Percentiles rank a stretch among this genome's conserved stretches.
These are phyloP conservation scores for Bos indicus DNA, from an alignment of 2,113 vertebrate genomes.

Conservation along the genomic window DNA sequence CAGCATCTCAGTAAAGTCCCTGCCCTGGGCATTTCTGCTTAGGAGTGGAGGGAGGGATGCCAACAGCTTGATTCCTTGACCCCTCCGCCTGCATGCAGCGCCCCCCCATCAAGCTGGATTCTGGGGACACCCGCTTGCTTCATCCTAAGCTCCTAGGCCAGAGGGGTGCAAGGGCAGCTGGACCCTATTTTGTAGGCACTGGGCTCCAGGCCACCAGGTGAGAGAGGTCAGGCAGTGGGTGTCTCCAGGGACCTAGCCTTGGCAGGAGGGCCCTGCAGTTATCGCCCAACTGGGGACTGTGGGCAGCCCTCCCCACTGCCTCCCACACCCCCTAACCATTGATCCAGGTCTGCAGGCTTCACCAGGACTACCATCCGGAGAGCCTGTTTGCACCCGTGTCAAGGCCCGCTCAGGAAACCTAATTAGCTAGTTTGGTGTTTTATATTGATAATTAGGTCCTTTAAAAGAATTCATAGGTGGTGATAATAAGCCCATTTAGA, in stretches of 20 bases:
- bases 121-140: neutral
- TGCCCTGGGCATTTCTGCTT: neutral
- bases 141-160: neutral
- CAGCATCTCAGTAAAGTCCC: neutral
- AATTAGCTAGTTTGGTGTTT: constrained; percentile 93
- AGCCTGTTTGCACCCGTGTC: constrained; percentile 81
- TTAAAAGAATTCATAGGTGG: constrained; percentile 98
- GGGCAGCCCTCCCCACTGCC: constrained; percentile 20
- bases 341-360: constrained; percentile 64
- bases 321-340: neutral
- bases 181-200: neutral
- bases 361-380: constrained; percentile 71
- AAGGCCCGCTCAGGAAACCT: constrained; percentile 87
- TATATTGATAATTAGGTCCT: constrained; percentile 92
- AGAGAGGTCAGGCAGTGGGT: neutral
- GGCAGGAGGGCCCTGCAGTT: constrained; percentile 69
- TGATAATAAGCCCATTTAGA: constrained; percentile 99
- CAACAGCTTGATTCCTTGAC: neutral
- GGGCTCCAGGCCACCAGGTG: neutral
- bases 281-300: constrained; percentile 73
- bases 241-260: neutral
- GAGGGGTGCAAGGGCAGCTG: neutral
- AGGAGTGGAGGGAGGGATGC: neutral
- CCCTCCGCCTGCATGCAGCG: rapidly evolving
- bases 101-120: neutral